Evolutionary conservation across 2,797 vertebrate species (phyloP), one percentile per base, ranked within the genome.

Genomic region (Scyliorhinus canicula): DNA sequence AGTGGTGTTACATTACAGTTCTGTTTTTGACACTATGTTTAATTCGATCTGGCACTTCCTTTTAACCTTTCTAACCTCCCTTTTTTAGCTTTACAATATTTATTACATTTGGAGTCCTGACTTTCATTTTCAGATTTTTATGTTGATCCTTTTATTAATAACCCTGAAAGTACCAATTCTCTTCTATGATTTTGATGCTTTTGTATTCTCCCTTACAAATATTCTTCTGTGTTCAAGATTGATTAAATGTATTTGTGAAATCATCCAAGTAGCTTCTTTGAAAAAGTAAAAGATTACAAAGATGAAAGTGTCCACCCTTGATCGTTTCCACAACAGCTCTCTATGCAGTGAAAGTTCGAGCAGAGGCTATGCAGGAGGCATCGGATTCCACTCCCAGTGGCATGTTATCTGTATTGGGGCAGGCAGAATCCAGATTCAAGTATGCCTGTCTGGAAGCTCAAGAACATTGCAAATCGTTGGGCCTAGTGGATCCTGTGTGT

Each of bases 361-460:
- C 98, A 0, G 99, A 99, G 96, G 98, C 98, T 96, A 99, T 99
- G 99, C 99, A 99, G 96, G 97, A 96, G 95, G 99, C 99, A 0
- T 98, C 99, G 0, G 98, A 99, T 24, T 96, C 97, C 0, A 96
- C 97, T 19, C 97, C 97, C 57, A 98, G 99, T 0, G 98, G 99
- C 82, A 99, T 99, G 99, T 95, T 99, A 63, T 99, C 99, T 0
- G 98, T 99, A 60, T 86, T 99, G 0, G 98, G 99, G 6, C 96
- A 95, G 93, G 96, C 96, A 0, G 97, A 98, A 96, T 96, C 98
- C 71, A 97, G 97, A 95, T 99, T 99, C 95, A 95, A 96, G 95
- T 4, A 97, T 0, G 98, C 98, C 94, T 99, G 99, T 95, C 47
- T 97, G 93, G 98, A 98, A 96, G 99, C 99, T 55, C 97, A 95